Conservation (phyloP, 2,797 vertebrate genomes). For the Labroides dimidiatus region DNA sequence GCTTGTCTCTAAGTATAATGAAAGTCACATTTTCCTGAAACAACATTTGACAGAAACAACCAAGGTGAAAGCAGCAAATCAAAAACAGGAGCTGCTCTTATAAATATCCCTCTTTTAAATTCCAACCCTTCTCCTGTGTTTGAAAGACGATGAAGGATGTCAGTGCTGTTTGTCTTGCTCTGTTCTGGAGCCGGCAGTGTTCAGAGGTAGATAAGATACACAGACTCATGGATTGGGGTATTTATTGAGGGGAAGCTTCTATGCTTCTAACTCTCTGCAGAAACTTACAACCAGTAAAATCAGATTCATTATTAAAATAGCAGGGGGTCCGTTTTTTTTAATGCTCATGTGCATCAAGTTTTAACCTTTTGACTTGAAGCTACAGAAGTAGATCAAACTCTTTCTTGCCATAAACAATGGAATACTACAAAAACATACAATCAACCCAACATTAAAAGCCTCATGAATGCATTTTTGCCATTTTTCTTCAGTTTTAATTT, state of each 20-base stretch:
- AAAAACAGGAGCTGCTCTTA: slow-evolving; percentile 21
- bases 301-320: slow-evolving; percentile 3
- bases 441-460: too few species aligned
- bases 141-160: slow-evolving; percentile 30
- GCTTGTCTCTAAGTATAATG: too few species aligned
- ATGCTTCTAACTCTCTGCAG: not conserved
- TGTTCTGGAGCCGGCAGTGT: not conserved
- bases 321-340: slow-evolving; percentile 5
- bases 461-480: too few species aligned
- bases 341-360: not conserved
- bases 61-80: slow-evolving; percentile 43
- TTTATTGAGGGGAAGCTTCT: not conserved
- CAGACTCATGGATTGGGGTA: slow-evolving; percentile 1
- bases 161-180: slow-evolving; percentile 13
- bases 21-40: slow-evolving; percentile 29
- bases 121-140: slow-evolving; percentile 26
- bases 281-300: slow-evolving; percentile 22
- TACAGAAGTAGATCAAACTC: too few species aligned
- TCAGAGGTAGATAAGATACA: slow-evolving; percentile 5
- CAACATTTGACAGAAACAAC: slow-evolving; percentile 12
- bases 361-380: too few species aligned
- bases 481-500: too few species aligned
- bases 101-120: slow-evolving; percentile 8
- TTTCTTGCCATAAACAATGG: too few species aligned
- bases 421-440: too few species aligned